These are phyloP conservation scores for Tinamus guttatus DNA, from an alignment of 2,113 vertebrate species.

Conservation along the genomic window DNA sequence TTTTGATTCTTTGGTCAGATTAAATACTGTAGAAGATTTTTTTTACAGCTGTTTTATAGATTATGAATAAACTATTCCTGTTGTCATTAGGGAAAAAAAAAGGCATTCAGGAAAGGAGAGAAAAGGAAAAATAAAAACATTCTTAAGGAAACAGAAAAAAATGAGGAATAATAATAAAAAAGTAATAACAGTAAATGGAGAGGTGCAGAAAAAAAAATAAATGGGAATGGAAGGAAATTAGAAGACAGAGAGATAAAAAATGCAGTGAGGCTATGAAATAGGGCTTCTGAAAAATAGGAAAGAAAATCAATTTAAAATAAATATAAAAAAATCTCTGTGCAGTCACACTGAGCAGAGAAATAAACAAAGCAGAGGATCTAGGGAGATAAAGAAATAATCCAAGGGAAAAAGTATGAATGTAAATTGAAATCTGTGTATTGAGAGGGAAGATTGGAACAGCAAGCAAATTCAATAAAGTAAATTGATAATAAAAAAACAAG, in stretches of 20 bases:
- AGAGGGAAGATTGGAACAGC: background rate
- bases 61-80: background rate
- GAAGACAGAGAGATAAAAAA: background rate
- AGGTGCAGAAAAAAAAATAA: conserved; percentile 3
- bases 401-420: background rate
- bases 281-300: background rate
- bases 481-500: background rate
- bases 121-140: background rate
- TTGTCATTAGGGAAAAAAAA: background rate
- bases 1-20: background rate
- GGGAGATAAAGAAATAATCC: background rate
- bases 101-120: background rate
- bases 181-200: background rate
- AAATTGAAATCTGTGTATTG: background rate
- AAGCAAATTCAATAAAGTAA: background rate
- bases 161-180: background rate
- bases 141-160: background rate
- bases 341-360: background rate
- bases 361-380: background rate
- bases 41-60: background rate
- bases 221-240: background rate
- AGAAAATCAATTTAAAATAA: background rate
- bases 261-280: background rate
- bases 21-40: background rate
- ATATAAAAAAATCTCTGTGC: background rate